Percentiles rank a stretch among this genome's conserved stretches.
These are phyloP conservation scores for Geophilus truncorum DNA, from an alignment of 2,888 invertebrate genomes.

Conservation along the genomic window DNA sequence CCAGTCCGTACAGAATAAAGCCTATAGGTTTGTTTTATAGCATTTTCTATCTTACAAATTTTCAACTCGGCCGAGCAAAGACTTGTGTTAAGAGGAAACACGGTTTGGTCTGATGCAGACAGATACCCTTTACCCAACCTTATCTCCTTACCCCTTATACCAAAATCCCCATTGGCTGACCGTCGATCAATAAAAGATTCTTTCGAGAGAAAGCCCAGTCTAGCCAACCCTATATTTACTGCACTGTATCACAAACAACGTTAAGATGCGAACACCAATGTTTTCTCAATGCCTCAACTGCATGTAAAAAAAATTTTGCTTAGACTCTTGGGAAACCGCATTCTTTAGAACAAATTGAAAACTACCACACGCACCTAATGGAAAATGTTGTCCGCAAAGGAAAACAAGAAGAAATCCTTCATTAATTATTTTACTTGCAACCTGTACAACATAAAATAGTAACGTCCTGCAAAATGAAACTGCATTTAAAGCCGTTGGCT, in stretches of 20 bases:
- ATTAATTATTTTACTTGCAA: neutral
- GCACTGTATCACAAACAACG: neutral
- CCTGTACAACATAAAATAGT: neutral
- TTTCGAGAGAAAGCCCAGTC: neutral
- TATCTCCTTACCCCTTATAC: neutral
- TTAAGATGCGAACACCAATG: neutral
- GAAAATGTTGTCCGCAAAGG: neutral
- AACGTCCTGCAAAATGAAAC: neutral
- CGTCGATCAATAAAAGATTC: slow-evolving; percentile 1
- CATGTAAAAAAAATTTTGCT: neutral
- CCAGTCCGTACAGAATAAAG: neutral
- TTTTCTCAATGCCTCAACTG: neutral
- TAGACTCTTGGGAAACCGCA: neutral
- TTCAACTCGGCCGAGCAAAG: slow-evolving; percentile 11
- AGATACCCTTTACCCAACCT: neutral
- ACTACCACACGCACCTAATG: too few relatives aligned
- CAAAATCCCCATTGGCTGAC: neutral
- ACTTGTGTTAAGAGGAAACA: neutral
- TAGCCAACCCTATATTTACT: slow-evolving; percentile 7
- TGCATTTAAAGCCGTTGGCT: neutral
- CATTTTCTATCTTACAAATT: neutral
- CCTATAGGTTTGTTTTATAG: neutral
- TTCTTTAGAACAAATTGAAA: neutral
- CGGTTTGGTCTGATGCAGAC: neutral
- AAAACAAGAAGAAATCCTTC: neutral